Evolutionary conservation across 2,113 vertebrate genomes (phyloP), one percentile per base, ranked within the genome.

Genomic region (Psephotus haematonotus): DNA sequence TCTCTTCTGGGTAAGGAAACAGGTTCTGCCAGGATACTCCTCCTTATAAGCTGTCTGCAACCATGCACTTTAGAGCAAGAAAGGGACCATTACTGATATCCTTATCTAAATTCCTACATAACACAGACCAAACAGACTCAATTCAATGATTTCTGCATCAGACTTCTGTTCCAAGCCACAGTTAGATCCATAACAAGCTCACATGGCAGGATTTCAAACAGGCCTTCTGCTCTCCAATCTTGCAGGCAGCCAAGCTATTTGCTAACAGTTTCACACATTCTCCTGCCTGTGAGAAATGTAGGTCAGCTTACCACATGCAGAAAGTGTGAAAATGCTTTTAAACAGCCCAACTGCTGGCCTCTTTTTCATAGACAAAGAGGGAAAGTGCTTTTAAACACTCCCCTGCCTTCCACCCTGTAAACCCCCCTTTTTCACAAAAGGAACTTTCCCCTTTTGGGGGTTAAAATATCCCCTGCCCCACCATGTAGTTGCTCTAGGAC

Each of bases 221-320:
- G 41, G 39, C 77, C 57, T 69, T 57, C 55, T 68, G 83, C 83
- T 78, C 55, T 60, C 33, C 77, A 29, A 81, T 68, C 65, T 22
- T 63, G 64, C 74, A 89, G 77, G 62, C 91, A 95, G 95, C 94
- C 57, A 71, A 96, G 89, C 83, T 95, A 82, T 91, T 96, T 93
- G 89, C 91, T 74, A 93, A 86, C 76, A n/a, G 69, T 89, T 94
- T 91, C 94, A 95, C 95, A 93, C 86, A 13, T 95, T 84, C 81
- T 82, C 60, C 83, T 47, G 77, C 83, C 81, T 53, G 35, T 50
- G 81, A 79, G 93, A 95, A 97, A 93, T 89, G 77, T 68, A 95
- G 93, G 96, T 65, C 92, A 89, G 83, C 31, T 91, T 35, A 84
- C 74, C 91, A 70, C 75, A 62, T 53, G 82, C 76, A 91, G 69